Evolutionary conservation across 2,113 vertebrate species (phyloP).

Genomic region (Pandion haliaetus): DNA sequence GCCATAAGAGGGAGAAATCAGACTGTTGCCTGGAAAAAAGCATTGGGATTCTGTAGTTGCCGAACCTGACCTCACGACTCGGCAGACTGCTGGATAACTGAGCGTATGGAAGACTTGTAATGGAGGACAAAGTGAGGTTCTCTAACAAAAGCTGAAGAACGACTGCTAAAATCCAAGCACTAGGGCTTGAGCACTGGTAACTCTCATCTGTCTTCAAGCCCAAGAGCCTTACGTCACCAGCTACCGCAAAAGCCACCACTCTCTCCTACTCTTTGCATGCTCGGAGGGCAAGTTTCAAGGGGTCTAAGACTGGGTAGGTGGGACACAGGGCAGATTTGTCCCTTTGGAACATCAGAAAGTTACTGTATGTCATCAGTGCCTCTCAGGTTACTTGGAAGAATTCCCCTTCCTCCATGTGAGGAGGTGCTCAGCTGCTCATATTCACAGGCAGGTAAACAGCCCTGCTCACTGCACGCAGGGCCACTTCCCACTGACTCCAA

Average conservation of each 20-base stretch:
- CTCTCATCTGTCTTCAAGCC: neutral
- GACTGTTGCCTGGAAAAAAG: neutral
- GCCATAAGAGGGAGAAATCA: neutral
- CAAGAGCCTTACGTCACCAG: neutral
- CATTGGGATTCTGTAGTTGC: neutral
- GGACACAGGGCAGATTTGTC: neutral
- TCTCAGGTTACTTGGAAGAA: neutral
- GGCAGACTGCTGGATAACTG: neutral
- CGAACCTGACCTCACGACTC: fast-evolving
- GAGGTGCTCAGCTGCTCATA: neutral
- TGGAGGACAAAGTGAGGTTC: neutral
- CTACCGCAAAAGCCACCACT: neutral
- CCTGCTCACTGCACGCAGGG: neutral
- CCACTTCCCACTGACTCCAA: neutral
- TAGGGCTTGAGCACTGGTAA: too few species aligned
- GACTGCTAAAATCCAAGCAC: neutral
- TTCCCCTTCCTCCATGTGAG: neutral
- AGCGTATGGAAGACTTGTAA: fast-evolving
- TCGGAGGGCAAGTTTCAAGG: neutral
- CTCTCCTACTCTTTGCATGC: neutral
- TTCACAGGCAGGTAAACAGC: neutral
- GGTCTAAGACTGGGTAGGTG: neutral
- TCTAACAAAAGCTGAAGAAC: neutral
- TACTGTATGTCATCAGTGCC: neutral
- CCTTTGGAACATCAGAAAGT: neutral